Evolutionary conservation across 2,113 vertebrate species (phyloP).

Genomic region (Emydura subglobosa): DNA sequence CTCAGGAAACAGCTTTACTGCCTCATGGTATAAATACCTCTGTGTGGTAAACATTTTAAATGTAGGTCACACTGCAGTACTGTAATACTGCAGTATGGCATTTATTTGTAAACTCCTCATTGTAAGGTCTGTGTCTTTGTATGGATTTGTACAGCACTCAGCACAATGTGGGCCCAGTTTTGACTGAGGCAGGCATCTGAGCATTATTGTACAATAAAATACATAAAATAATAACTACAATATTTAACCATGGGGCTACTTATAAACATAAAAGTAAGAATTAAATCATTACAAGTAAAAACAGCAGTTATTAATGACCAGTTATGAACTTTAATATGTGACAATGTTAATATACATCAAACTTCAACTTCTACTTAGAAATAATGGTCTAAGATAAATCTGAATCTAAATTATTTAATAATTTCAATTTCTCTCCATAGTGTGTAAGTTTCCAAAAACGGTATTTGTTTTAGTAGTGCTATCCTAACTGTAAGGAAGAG

Average conservation of each 20-base stretch:
- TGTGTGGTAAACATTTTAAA: constrained; percentile 19
- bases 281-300: constrained; percentile 29
- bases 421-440: constrained; percentile 19
- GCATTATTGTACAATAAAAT: constrained; percentile 1
- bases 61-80: constrained; percentile 36
- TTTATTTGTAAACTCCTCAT: constrained; percentile 44
- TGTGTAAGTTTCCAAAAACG: constrained; percentile 1
- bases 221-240: not conserved
- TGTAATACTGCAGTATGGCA: constrained; percentile 35
- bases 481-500: not conserved
- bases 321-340: not conserved
- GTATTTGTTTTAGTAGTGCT: constrained; percentile 13
- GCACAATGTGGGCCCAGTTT: not conserved
- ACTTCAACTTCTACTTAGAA: constrained; percentile 26
- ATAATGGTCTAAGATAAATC: not conserved
- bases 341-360: not conserved
- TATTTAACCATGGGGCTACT: not conserved
- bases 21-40: constrained; percentile 56
- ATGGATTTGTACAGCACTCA: constrained; percentile 11
- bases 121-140: constrained; percentile 17
- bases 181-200: constrained; percentile 21
- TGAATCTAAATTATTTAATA: constrained; percentile 35
- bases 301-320: not conserved
- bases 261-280: constrained; percentile 7
- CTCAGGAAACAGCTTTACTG: constrained; percentile 60